phyloP scores from a whole-genome alignment of 2,113 vertebrate genomes.

The Chloebia gouldiae region DNA sequence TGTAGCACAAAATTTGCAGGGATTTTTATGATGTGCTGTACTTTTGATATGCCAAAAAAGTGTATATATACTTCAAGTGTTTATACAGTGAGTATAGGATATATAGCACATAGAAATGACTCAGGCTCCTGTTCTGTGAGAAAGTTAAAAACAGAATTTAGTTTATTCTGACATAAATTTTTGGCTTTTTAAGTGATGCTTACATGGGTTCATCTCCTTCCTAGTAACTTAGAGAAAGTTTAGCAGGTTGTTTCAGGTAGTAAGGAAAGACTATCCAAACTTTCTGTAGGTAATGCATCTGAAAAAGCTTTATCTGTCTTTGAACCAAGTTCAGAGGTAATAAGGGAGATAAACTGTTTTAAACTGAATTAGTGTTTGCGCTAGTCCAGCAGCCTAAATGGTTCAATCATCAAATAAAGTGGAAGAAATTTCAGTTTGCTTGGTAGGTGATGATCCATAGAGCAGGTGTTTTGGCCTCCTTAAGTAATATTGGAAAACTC shows the following conservation, averaged over 20 bases:
- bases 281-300: neutral
- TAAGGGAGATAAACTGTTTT: neutral
- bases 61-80: neutral
- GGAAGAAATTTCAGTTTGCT: neutral
- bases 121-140: neutral
- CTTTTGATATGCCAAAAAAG: neutral
- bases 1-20: neutral
- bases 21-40: neutral
- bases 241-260: neutral
- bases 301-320: neutral
- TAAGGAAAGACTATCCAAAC: neutral
- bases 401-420: neutral
- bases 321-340: neutral
- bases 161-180: neutral
- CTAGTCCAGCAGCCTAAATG: neutral
- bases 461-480: neutral
- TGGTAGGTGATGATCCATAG: neutral
- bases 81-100: neutral
- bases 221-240: neutral
- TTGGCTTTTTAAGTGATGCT: neutral
- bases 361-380: neutral
- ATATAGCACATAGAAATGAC: neutral
- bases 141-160: neutral
- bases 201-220: neutral
- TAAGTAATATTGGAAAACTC: neutral